phyloP scores from a whole-genome alignment of 92 coral and sea anemone species.

The Palythoa heliodiscus region DNA sequence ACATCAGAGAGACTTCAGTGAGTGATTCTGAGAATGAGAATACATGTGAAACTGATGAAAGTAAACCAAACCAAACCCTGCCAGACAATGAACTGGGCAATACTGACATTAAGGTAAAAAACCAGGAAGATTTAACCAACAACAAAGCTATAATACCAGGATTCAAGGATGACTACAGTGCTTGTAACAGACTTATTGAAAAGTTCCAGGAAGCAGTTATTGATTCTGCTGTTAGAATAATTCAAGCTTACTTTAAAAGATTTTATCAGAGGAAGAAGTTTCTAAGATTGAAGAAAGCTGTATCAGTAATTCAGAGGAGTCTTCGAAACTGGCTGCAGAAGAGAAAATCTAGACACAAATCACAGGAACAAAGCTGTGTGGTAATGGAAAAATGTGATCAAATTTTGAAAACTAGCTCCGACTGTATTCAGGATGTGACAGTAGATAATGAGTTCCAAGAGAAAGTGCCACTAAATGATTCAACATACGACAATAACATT shows the following conservation, averaged over 20 bases:
- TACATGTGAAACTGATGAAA: background rate
- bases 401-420: background rate
- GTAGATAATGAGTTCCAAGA: background rate
- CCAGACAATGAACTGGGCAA: background rate
- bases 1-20: constrained; percentile 56
- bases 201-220: constrained; percentile 88
- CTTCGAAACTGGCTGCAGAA: constrained; percentile 71
- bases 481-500: background rate
- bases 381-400: background rate
- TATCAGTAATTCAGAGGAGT: constrained; percentile 79
- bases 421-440: background rate
- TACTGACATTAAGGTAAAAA: background rate
- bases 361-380: background rate
- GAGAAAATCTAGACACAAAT: constrained; percentile 13
- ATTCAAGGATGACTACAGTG: constrained; percentile 76
- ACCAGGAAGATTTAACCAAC: background rate
- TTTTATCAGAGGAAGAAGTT: constrained; percentile 77
- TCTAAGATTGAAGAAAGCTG: constrained; percentile 71
- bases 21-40: constrained; percentile 30
- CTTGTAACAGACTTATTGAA: constrained; percentile 79
- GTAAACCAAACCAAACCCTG: background rate
- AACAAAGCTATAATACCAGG: constrained; percentile 6
- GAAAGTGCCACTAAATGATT: background rate
- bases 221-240: constrained; percentile 85
- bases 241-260: constrained; percentile 86